A percentile compares a stretch with the other conserved stretches of the same genome.
These are phyloP conservation scores for Hippoglossus stenolepis DNA, from an alignment of 2,113 vertebrate genomes.

Conservation along the genomic window DNA sequence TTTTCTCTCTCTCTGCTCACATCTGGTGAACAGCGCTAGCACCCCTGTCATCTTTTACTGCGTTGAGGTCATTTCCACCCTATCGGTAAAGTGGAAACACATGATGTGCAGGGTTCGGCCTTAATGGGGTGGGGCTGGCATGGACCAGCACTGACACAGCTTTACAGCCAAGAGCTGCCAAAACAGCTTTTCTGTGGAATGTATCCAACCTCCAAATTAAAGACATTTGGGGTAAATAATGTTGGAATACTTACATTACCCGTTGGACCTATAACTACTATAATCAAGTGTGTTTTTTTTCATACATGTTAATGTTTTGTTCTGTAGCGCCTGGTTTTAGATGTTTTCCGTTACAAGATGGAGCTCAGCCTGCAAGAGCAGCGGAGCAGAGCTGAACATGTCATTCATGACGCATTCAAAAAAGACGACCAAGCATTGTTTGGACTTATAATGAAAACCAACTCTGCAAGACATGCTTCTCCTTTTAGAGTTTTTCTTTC, in stretches of 20 bases:
- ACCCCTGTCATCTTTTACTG: constrained; percentile 85
- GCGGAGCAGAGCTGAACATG: constrained; percentile 26
- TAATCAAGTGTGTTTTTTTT: constrained; percentile 35
- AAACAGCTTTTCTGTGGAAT: constrained; percentile 68
- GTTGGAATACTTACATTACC: constrained; percentile 45
- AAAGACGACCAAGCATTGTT: constrained; percentile 41
- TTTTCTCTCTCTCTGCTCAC: constrained; percentile 66
- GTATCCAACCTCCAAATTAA: constrained; percentile 59
- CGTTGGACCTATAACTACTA: constrained; percentile 5
- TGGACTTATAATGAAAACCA: constrained; percentile 49
- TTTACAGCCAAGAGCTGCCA: constrained; percentile 72
- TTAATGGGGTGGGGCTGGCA: constrained; percentile 81
- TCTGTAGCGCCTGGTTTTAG: background rate
- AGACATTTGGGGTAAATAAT: constrained; percentile 67
- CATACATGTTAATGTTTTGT: constrained; percentile 32
- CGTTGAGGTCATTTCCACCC: constrained; percentile 85
- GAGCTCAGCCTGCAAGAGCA: constrained; percentile 22
- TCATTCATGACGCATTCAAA: constrained; percentile 32
- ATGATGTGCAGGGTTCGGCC: constrained; percentile 78
- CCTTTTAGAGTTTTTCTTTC: constrained; percentile 11
- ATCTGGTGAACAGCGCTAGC: constrained; percentile 84
- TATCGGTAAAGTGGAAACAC: constrained; percentile 83
- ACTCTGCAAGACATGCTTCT: constrained; percentile 36
- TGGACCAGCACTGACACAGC: constrained; percentile 70
- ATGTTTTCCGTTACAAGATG: constrained; percentile 15